Evolutionary conservation across 2,113 vertebrate genomes (phyloP).

Genomic region (Psilopsiagon aymara): DNA sequence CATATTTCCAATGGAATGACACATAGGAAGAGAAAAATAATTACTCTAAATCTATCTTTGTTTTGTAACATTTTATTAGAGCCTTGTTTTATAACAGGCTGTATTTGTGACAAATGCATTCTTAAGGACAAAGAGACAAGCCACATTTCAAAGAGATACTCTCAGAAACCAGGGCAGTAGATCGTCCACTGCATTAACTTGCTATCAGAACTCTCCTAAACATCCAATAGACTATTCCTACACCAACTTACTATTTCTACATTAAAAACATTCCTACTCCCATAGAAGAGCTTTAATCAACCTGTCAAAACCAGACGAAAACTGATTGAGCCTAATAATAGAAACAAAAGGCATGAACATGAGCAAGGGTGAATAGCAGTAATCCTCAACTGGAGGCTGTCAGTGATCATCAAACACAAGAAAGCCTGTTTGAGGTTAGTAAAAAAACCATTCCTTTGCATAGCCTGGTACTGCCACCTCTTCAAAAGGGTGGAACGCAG

Average conservation of each 20-base stretch:
- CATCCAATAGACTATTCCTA: not conserved
- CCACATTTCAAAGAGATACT: slow-evolving; percentile 41
- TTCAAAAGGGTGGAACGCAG: not conserved
- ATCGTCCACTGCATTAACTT: slow-evolving; percentile 57
- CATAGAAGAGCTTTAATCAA: slow-evolving; percentile 3
- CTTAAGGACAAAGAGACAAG: not conserved
- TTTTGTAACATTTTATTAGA: not conserved
- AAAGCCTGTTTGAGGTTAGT: not conserved
- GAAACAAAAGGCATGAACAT: not conserved
- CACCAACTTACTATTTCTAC: not conserved
- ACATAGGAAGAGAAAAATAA: not conserved
- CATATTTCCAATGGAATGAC: not conserved
- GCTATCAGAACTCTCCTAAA: slow-evolving; percentile 53
- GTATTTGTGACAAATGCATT: slow-evolving; percentile 21
- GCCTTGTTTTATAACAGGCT: not conserved
- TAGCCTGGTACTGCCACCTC: not conserved
- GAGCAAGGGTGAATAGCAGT: not conserved
- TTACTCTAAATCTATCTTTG: not conserved
- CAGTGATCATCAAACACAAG: not conserved
- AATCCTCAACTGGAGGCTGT: not conserved
- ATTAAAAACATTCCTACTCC: not conserved
- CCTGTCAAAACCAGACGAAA: not conserved
- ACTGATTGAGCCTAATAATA: not conserved
- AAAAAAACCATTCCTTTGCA: not conserved
- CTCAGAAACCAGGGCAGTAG: slow-evolving; percentile 56